A percentile compares a stretch with the other conserved stretches of the same genome.
Conservation (phyloP, 2,113 vertebrate species). For the Cynoglossus semilaevis region DNA sequence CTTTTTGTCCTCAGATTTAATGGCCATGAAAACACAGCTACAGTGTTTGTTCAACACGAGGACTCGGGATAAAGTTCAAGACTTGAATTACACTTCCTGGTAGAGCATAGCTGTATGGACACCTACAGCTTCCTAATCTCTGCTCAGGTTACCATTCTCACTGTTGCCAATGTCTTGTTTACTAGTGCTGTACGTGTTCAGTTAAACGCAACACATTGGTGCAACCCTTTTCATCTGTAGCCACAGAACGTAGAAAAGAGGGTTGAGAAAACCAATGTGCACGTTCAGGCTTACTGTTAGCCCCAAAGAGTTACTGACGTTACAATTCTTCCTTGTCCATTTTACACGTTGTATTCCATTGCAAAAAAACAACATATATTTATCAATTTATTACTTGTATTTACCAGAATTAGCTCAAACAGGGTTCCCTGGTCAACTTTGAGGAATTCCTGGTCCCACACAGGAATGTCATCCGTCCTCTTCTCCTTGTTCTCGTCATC, state of each 20-base stretch:
- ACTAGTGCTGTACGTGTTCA: neutral
- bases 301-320: too few relatives aligned
- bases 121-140: constrained; percentile 22
- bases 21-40: too few relatives aligned
- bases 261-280: neutral
- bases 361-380: too few relatives aligned
- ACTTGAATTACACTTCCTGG: constrained; percentile 43
- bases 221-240: too few relatives aligned
- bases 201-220: neutral
- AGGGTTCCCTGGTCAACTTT: constrained; percentile 99
- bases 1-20: too few relatives aligned
- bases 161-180: neutral
- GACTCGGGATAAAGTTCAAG: too few relatives aligned
- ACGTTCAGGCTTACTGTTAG: too few relatives aligned
- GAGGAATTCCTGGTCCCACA: constrained; percentile 99
- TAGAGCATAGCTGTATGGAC: constrained; percentile 5
- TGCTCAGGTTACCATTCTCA: constrained; percentile 23
- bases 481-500: constrained; percentile 99
- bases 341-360: too few relatives aligned
- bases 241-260: too few relatives aligned
- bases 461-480: constrained; percentile 97
- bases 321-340: too few relatives aligned
- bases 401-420: constrained; percentile 98
- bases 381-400: too few relatives aligned
- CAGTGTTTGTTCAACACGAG: too few relatives aligned